A percentile compares a stretch with the other conserved stretches of the same genome.
Conservation (phyloP, 2,113 vertebrate species). For the Mus musculus region DNA sequence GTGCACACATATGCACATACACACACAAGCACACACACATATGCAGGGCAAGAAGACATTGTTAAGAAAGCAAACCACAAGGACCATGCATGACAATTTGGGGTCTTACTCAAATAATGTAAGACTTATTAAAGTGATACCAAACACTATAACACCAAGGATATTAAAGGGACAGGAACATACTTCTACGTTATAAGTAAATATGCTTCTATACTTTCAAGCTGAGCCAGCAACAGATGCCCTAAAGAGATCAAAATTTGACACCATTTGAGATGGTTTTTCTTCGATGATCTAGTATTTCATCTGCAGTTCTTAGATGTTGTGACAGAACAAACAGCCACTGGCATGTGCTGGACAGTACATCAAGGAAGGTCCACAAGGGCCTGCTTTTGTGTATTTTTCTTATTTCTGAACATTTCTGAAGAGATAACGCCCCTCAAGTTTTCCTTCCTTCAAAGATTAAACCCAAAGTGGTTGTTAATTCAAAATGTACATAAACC, state of each 20-base stretch:
- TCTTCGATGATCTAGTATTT: slow-evolving; percentile 23
- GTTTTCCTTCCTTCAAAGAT: not conserved
- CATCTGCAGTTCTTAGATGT: slow-evolving; percentile 51
- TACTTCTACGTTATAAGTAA: not conserved
- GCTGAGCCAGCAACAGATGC: not conserved
- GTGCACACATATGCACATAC: not conserved
- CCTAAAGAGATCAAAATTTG: slow-evolving; percentile 49
- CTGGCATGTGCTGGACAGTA: slow-evolving; percentile 42
- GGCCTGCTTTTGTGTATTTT: slow-evolving; percentile 17
- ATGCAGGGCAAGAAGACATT: not conserved
- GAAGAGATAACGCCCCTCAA: not conserved
- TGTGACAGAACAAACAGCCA: slow-evolving; percentile 64
- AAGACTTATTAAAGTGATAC: not conserved
- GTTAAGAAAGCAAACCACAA: not conserved
- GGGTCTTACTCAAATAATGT: not conserved
- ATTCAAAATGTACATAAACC: not conserved
- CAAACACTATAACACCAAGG: not conserved
- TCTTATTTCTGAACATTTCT: slow-evolving; percentile 47
- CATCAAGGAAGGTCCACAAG: slow-evolving; percentile 33
- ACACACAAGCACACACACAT: not conserved
- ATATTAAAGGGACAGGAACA: not conserved
- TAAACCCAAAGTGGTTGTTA: not conserved
- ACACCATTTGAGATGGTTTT: slow-evolving; percentile 52
- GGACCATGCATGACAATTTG: not conserved
- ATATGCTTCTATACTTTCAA: slow-evolving; percentile 21